Evolutionary conservation across 2,113 vertebrate species (phyloP), one percentile per base, ranked within the genome.

Genomic region (Coptodon bakossiorum): DNA sequence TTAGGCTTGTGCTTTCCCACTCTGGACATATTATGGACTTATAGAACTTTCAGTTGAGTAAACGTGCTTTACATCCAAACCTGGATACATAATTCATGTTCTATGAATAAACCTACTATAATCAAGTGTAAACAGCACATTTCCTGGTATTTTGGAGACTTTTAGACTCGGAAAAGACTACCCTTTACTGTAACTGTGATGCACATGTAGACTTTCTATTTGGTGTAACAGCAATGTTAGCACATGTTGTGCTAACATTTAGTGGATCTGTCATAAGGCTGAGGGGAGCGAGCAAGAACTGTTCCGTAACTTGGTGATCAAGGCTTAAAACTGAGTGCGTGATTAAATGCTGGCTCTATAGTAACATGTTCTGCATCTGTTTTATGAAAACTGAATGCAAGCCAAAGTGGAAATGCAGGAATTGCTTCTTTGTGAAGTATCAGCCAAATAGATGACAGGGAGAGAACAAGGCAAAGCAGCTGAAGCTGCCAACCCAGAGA

Each of bases 401-500:
- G n/a, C 43, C 68, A 80, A 22, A 81, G 78, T 34, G 11, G 80
- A 88, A 84, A 36, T 38, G 22, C 12, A 19, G 73, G 45, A 81
- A 83, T 50, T 38, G 71, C 59, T 63, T 85, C 61, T 90, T 50
- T 68, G 84, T 89, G 59, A 86, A 84, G 29, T 84, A 19, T 57
- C 59, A 89, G 59, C 54, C 73, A 63, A 89, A 82, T 3, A 84
- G 66, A 91, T 90, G 90, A 89, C 83, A 84, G 57, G 2, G 27
- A 34, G 34, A 82, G 82, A 87, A 87, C 56, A 80, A 78, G 57
- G 89, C 82, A 13, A 79, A 83, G 48, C 85, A 66, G 81, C 48
- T 5, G 2, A 73, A 86, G 34, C 57, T 87, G 82, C 83, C 88
- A 93, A 78, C 53, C 31, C 31, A 3, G n/a, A 86, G 57, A 82